A percentile compares a stretch with the other conserved stretches of the same genome.
Evolutionary conservation across 2,113 vertebrate genomes (phyloP).

Genomic region (Oriolus oriolus): DNA sequence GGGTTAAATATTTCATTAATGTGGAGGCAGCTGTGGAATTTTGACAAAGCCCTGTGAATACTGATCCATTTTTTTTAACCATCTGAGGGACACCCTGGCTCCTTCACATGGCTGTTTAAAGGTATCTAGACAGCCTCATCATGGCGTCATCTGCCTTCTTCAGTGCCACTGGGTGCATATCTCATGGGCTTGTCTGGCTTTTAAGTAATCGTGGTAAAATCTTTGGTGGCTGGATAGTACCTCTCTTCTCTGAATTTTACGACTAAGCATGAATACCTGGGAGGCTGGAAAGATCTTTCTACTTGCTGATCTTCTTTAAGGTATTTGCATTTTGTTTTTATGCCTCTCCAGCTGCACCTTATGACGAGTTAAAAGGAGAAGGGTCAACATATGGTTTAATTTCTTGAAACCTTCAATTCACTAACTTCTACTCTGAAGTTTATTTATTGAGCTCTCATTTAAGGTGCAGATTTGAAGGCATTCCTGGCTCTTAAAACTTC

Average conservation of each 20-base stretch:
- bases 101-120: background rate
- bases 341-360: background rate
- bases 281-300: background rate
- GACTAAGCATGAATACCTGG: background rate
- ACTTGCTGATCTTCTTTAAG: background rate
- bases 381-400: background rate
- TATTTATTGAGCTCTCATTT: background rate
- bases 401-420: background rate
- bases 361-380: background rate
- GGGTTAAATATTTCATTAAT: background rate
- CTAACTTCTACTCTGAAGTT: background rate
- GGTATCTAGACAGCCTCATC: background rate
- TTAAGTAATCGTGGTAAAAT: background rate
- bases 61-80: background rate
- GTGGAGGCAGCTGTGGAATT: background rate
- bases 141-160: background rate
- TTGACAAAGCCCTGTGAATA: background rate
- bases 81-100: background rate
- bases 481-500: background rate
- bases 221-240: background rate
- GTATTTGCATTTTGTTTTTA: background rate
- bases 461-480: background rate
- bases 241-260: background rate
- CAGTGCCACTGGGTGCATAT: background rate
- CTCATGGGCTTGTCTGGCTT: background rate